Base-by-base conservation (phyloP, 92 coral and sea anemone species). In the Bergia puertoricense region DNA sequence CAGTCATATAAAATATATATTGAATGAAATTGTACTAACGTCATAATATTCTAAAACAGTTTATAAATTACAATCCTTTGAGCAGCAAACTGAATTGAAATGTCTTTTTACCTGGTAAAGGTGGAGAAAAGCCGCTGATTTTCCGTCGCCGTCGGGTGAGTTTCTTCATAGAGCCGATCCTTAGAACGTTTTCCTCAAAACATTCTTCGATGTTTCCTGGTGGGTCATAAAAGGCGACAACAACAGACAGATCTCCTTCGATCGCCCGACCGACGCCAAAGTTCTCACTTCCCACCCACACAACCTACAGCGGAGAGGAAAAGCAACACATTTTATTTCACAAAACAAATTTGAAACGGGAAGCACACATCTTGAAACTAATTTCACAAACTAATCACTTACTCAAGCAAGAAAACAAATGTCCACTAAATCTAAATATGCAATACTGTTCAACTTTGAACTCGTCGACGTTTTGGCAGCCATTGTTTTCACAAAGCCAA, bases 161-260 rank as follows among this genome's bases (percentile, higher is more conserved):
- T 48, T 92, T 88, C 42, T 89, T 91, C 15, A 76, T 81, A 36
- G 95, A 92, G 22, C 95, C 97, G 75, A 92, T 74, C 43, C 77
- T 92, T 30, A 92, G 89, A 20, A 97, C 97, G 76, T 97, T 97
- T 69, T 91, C 91, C 23, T 88, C 88, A 88, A 97, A 97, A 71
- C 92, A 91, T 45, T 95, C 96, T 82, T 95, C 99, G 89, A 95
- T 91, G 91, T 97, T 97, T 18, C 99, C 99, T 4, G 99, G 99
- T 15, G 99, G 99, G 76, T 95, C 98, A 74, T 97, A 97, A 89
- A 92, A 97, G 4, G 99, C 97, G 7, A 97, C 99, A 14, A 95
- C 99, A 50, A 97, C 95, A 38, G 98, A 97, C 40, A 96, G 91
- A 56, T 97, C 98, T 72, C 92, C 94, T 30, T 88, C 89, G 0